Evolutionary conservation across 1,140 invertebrate genomes (phyloP), one percentile per base, ranked within the genome.

Genomic region (Drosophila tropicalis): DNA sequence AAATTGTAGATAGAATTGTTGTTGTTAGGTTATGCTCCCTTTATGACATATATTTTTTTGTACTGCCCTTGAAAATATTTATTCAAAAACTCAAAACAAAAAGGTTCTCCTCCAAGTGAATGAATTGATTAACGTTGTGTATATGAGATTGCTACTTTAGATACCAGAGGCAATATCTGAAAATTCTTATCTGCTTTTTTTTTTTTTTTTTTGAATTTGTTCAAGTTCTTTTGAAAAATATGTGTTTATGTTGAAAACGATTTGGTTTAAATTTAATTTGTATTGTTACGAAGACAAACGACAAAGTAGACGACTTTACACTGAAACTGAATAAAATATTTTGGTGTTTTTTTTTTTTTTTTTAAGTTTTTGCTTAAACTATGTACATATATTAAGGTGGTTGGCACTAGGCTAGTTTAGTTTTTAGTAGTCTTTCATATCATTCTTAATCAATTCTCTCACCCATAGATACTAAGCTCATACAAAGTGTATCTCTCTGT

Each of bases 401-500:
- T n/a, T n/a, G 34, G n/a, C 41, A 44, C 17, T 51, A 51, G 44
- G 6, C 44, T 22, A 51, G 44, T 51, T 51, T 51, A 22, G 44
- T 51, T 22, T 51, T 29, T 5, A 29, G 4, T 5, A 10, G 34
- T 36, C 19, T 39, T 39, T 12, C 12, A 51, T 51, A 51, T 22
- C 44, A 51, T 51, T 51, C 44, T 51, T 19, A 51, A 51, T 22
- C 17, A 22, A 51, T 51, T 51, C 17, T 51, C 44, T 47, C 44
- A 15, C 44, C 6, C 41, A 12, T 51, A 47, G 17, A 47, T 47
- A 47, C 17, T 47, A 72, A 72, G 58, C 58, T 68, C 34, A 47
- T 3, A 25, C 51, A 61, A 68, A 12, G 2, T 19, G 5, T 47
- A 19, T 47, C 1, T 19, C 15, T 47, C 15, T 44, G 15, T 44